These are phyloP conservation scores for Drosophila kurseongensis DNA, from an alignment of 1,140 invertebrate species.

Conservation along the genomic window DNA sequence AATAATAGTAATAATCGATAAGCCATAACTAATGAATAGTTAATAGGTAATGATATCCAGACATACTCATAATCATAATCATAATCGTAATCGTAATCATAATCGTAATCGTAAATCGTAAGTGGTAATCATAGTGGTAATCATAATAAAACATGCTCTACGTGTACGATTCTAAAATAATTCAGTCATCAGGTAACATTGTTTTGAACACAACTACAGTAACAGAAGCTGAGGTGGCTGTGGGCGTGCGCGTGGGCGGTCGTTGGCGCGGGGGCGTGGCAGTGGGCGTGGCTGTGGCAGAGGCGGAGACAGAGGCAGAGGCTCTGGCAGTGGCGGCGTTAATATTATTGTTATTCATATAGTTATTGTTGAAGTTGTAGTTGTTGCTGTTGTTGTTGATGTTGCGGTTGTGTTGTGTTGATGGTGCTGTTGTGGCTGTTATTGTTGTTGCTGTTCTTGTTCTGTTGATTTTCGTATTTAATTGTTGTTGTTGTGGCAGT, in stretches of 20 bases:
- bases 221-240: conserved; percentile 81
- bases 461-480: conserved; percentile 14
- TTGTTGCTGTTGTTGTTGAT: conserved; percentile 19
- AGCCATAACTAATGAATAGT: conserved; percentile 49
- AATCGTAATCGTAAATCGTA: conserved; percentile 37
- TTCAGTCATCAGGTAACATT: conserved; percentile 85
- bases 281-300: not conserved
- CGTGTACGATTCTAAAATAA: conserved; percentile 82
- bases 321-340: conserved; percentile 40
- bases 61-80: conserved; percentile 18
- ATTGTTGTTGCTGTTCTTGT: conserved; percentile 20
- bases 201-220: conserved; percentile 85
- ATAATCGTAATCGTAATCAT: conserved; percentile 11
- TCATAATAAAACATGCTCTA: conserved; percentile 75
- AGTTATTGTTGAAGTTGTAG: conserved; percentile 51
- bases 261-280: conserved; percentile 30
- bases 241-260: conserved; percentile 43
- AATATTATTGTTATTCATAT: conserved; percentile 45
- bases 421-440: conserved; percentile 14
- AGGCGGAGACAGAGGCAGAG: conserved; percentile 20
- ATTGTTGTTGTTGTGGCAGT: conserved; percentile 38
- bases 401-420: conserved; percentile 16
- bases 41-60: conserved; percentile 45
- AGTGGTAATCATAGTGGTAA: conserved; percentile 39
- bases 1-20: conserved; percentile 53